A percentile compares a stretch with the other conserved stretches of the same genome.
These are phyloP conservation scores for Botia kubotai DNA, from an alignment of 2,797 vertebrate species.

Conservation along the genomic window DNA sequence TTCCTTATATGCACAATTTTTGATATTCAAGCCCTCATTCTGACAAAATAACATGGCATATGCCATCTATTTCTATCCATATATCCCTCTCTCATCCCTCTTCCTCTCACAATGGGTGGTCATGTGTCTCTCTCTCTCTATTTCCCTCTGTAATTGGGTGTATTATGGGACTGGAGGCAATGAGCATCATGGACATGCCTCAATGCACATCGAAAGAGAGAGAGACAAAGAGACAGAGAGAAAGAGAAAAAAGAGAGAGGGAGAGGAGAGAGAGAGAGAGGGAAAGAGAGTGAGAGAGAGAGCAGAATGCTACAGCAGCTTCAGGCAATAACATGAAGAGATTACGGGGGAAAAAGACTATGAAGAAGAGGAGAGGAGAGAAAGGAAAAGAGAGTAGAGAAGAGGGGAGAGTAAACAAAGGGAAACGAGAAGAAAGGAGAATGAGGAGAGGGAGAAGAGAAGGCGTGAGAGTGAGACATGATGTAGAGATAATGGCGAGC, in stretches of 20 bases:
- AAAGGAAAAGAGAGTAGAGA: background rate
- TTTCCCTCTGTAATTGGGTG: slow-evolving; percentile 72
- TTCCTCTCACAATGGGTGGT: slow-evolving; percentile 24
- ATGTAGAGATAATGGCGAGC: background rate
- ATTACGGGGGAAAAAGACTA: slow-evolving; percentile 54
- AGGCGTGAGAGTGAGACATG: background rate
- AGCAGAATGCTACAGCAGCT: slow-evolving; percentile 54
- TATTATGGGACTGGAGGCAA: slow-evolving; percentile 74
- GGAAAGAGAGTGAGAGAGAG: slow-evolving; percentile 33
- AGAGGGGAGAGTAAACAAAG: background rate
- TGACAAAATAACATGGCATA: slow-evolving; percentile 39
- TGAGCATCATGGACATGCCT: slow-evolving; percentile 71
- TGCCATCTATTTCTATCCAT: slow-evolving; percentile 19
- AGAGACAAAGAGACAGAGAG: slow-evolving; percentile 31
- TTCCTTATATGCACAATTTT: slow-evolving; percentile 44
- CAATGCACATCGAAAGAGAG: slow-evolving; percentile 56
- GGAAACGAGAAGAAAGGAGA: background rate
- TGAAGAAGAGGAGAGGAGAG: slow-evolving; percentile 28
- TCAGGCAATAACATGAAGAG: slow-evolving; percentile 57
- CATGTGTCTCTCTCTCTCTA: slow-evolving; percentile 56
- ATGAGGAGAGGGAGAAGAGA: slow-evolving; percentile 31
- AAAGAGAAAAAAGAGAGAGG: background rate
- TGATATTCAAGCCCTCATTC: slow-evolving; percentile 43
- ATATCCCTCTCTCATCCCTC: slow-evolving; percentile 34
- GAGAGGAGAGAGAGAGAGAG: slow-evolving; percentile 25